Base-by-base conservation (phyloP, 2,797 vertebrate species). In the Nyctibius grandis region DNA sequence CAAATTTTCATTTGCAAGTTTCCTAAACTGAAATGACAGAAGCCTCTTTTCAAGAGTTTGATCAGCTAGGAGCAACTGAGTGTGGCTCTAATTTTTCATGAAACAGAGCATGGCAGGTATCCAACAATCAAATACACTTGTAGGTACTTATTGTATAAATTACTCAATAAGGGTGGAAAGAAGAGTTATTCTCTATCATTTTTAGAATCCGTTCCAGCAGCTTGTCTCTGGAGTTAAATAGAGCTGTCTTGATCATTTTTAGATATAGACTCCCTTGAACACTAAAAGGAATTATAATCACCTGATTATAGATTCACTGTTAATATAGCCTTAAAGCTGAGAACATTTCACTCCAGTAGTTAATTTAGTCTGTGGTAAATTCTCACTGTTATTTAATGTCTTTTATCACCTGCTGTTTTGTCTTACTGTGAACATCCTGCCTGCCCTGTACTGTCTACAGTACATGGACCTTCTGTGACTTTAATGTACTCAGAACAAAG, bases 351-450 rank as follows among this genome's bases (percentile, higher is more conserved):
- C 97, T 98, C 97, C 96, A 98, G 97, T 97, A 98, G 97, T 97
- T 98, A 98, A 98, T 98, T 98, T 98, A 98, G 97, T 98, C 98
- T 96, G 97, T 98, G 98, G 97, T 98, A 98, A 98, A 98, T 98
- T 98, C 98, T 98, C 97, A 97, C 98, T 98, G 98, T 98, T 98
- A 98, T 98, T 98, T 98, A 98, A 98, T 98, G 98, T 98, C 98
- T 98, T 98, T 98, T 98, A 98, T 98, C 98, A 98, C 98, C 98
- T 98, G 98, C 98, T 98, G 98, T 98, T 98, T 98, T 98, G 97
- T 98, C 98, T 98, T 97, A 97, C 98, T 98, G 98, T 97, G 98
- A 98, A 98, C 98, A 98, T 98, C 98, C 98, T 98, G 98, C 97
- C 97, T 98, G 97, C 97, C 97, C 97, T 97, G 91, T 97, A 97